Base-by-base conservation (phyloP, 2,888 invertebrate genomes). In the Margaritifera margaritifera region DNA sequence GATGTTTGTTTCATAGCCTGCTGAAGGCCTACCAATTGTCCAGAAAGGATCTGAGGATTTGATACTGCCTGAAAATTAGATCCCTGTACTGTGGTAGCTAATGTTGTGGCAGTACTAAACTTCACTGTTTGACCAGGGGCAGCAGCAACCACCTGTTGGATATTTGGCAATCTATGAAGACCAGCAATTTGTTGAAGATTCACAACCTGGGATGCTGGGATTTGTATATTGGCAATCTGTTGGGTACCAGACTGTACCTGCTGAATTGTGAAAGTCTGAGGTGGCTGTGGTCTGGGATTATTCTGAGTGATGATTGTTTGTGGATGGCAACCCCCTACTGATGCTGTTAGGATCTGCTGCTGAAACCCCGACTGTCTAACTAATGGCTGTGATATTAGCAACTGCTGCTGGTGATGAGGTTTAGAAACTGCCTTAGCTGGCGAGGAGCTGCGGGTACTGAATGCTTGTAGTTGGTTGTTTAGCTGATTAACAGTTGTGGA, bases 221-320 rank as follows among this genome's bases (percentile, higher is more conserved):
- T 20, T 42, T 64, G 64, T 24, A 64, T 64, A n/a, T 64, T 42
- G 42, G 42, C 42, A 42, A 42, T 57, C 27, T 64, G 64, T 31
- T 57, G 20, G 42, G 64, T 57, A 50, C 56, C 64, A 55, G 31
- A 63, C n/a, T 63, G 63, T 27, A 55, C 55, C 18, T 19, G 52
- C 50, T 31, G 42, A 42, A 24, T 56, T 25, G 64, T 42, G 42
- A 51, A 20, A 24, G 53, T 19, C 25, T 64, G 56, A 22, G 50
- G 27, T 50, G 56, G 15, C 31, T 63, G 19, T 57, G 64, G 56
- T 57, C 64, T 57, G 50, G 56, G 31, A 64, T 64, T n/a, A 64
- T 64, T 5, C 56, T 57, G 25, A 51, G 64, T 31, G 55, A 55
- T 2, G 11, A 15, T 27, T n/a, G 63, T 42, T 19, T 20, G 20